Evolutionary conservation across 92 coral and sea anemone species (phyloP).

Genomic region (Hydrozoanthus gracilis): DNA sequence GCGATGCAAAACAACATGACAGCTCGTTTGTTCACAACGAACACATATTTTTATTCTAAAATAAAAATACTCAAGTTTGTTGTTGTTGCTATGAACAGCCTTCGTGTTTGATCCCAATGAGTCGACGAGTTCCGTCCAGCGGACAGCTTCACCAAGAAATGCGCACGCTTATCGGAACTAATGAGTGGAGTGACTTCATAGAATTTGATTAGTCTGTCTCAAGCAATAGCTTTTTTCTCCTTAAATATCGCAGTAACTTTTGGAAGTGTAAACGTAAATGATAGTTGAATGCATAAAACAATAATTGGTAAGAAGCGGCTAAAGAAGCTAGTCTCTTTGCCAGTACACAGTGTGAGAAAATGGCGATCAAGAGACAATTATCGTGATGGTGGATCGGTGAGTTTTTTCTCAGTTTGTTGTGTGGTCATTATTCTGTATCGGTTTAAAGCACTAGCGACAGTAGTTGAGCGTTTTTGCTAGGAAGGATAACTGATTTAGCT

Average conservation of each 20-base stretch:
- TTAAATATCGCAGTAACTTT: not conserved
- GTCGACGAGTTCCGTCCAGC: constrained; percentile 6
- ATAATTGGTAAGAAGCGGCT: constrained; percentile 96
- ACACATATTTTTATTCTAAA: not conserved
- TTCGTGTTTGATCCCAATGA: not conserved
- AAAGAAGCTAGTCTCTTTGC: constrained; percentile 89
- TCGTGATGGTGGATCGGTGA: constrained; percentile 80
- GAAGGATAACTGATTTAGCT: not conserved
- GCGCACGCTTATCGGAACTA: constrained; percentile 32
- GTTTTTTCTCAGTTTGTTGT: constrained; percentile 33
- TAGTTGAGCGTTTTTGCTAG: not conserved
- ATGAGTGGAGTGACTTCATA: constrained; percentile 27
- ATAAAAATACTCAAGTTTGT: not conserved
- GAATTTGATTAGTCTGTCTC: not conserved
- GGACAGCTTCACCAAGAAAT: not conserved
- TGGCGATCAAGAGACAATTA: constrained; percentile 83
- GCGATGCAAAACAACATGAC: not conserved
- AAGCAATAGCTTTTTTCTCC: not conserved
- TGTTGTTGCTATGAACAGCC: not conserved
- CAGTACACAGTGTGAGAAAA: constrained; percentile 87
- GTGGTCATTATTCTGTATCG: not conserved
- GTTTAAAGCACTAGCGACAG: not conserved
- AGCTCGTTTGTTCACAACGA: not conserved
- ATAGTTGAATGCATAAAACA: constrained; percentile 84
- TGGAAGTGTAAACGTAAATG: constrained; percentile 23